Percentiles rank a stretch among this genome's conserved stretches.
Conservation (phyloP, 2,113 vertebrate species). For the Ursus arctos region DNA sequence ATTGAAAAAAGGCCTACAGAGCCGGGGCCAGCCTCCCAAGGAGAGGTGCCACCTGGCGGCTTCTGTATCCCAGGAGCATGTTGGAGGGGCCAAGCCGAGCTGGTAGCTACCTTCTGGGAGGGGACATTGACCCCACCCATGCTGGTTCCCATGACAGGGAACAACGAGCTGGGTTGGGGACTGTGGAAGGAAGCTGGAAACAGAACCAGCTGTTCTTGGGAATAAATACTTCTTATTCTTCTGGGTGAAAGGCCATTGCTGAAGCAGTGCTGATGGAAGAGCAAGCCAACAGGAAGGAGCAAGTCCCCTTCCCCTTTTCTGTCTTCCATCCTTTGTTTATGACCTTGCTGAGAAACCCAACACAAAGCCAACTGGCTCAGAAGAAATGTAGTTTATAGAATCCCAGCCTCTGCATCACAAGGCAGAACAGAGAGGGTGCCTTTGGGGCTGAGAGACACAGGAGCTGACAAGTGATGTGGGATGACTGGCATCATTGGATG, state of each 20-base stretch:
- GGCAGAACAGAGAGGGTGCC: background rate
- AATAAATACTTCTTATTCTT: background rate
- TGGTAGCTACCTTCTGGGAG: fast-evolving
- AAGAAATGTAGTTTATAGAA: background rate
- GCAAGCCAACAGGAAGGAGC: background rate
- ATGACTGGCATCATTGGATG: fast-evolving
- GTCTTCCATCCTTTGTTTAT: background rate
- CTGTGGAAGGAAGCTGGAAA: background rate
- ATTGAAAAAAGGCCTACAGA: background rate
- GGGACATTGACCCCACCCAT: fast-evolving
- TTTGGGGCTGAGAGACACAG: background rate
- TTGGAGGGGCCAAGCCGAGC: fast-evolving
- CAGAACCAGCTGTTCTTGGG: background rate
- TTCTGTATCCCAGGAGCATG: fast-evolving
- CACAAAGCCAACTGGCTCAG: background rate
- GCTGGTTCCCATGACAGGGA: fast-evolving
- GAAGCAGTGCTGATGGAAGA: fast-evolving
- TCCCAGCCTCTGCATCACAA: background rate
- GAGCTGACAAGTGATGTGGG: too few species aligned
- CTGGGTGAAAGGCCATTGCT: background rate
- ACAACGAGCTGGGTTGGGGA: background rate
- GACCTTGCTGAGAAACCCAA: background rate
- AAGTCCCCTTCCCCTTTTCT: background rate
- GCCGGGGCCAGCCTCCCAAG: fast-evolving
- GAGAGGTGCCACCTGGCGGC: fast-evolving